A percentile compares a stretch with the other conserved stretches of the same genome.
Evolutionary conservation across 1,140 invertebrate genomes (phyloP).

Genomic region (Camponotus pennsylvanicus): DNA sequence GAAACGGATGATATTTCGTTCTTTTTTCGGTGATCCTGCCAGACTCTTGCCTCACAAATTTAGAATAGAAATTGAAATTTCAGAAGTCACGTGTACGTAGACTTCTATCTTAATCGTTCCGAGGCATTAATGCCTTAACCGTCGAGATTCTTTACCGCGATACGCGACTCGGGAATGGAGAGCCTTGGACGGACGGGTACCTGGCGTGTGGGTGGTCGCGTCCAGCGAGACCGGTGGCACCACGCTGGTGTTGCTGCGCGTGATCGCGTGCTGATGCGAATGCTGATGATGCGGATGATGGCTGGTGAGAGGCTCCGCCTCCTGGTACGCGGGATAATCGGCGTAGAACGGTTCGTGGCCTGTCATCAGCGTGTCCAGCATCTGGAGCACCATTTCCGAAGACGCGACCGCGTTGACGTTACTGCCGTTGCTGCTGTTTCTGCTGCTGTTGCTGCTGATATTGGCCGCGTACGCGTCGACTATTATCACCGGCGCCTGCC

Average conservation of each 20-base stretch:
- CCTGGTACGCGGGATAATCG: conserved; percentile 85
- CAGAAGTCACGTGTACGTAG: too few relatives aligned
- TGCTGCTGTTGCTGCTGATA: conserved; percentile 65
- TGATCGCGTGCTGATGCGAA: conserved; percentile 73
- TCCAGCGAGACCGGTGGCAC: conserved; percentile 82
- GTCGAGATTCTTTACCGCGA: not conserved
- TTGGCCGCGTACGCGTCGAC: conserved; percentile 68
- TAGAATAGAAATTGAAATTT: too few relatives aligned
- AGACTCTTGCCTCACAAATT: not conserved
- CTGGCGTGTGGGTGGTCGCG: conserved; percentile 85
- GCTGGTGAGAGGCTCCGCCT: conserved; percentile 78
- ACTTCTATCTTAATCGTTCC: too few relatives aligned
- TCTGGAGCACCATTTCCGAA: conserved; percentile 85
- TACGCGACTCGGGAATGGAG: not conserved
- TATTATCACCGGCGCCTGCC: conserved; percentile 79
- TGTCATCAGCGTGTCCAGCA: conserved; percentile 84
- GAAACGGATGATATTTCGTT: not conserved
- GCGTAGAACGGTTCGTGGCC: conserved; percentile 85
- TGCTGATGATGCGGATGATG: conserved; percentile 76
- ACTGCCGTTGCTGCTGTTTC: conserved; percentile 71
- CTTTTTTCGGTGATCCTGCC: not conserved
- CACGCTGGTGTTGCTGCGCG: conserved; percentile 70
- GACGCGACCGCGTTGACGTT: conserved; percentile 67
- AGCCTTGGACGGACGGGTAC: conserved; percentile 70
- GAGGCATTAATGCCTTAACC: too few relatives aligned